Base-by-base conservation (phyloP, 2,113 vertebrate species). In the Peromyscus californicus region DNA sequence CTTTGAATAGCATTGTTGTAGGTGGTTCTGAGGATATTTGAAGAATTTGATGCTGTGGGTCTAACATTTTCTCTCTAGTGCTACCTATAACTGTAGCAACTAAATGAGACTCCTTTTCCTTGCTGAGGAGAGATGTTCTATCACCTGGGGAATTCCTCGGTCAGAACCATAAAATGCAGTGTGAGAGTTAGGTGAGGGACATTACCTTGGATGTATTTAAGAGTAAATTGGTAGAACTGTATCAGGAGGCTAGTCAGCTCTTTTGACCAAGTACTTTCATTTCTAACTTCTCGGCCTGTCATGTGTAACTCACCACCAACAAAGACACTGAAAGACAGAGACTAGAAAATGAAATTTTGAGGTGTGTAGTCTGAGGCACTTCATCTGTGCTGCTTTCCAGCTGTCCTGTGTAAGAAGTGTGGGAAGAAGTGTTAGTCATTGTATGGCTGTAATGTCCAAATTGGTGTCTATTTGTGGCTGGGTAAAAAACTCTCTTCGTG, bases 391-490 rank as follows among this genome's bases (percentile, higher is more conserved):
- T 89, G 51, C 15, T 92, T 89, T 89, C 59, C 76, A n/a, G 69
- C 95, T 76, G 17, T 15, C 24, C 90, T 93, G 80, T 89, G 2
- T 86, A 57, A 87, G 70, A 84, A 90, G 39, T 45, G 4, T 92
- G 21, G 33, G 45, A 90, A 79, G 59, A 89, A 86, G 4, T 29
- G 10, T 83, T 74, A 63, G 74, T 92, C 79, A 65, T 83, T 91
- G 15, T 95, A 72, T 94, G n/a, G 86, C 90, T 90, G 33, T 67
- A 84, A 91, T 96, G 95, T 97, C 74, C 96, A 83, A 97, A 91
- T 88, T 89, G 94, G 22, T 95, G 45, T 93, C 94, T 87, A 31
- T 10, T 45, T 83, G 94, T 91, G 96, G 90, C 92, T 72, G 87
- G n/a, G 4, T 31, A 45, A 11, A 92, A 85, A 45, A 15, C 39